phyloP scores from a whole-genome alignment of 2,888 invertebrate genomes.

The Eupelmus urozonus region DNA sequence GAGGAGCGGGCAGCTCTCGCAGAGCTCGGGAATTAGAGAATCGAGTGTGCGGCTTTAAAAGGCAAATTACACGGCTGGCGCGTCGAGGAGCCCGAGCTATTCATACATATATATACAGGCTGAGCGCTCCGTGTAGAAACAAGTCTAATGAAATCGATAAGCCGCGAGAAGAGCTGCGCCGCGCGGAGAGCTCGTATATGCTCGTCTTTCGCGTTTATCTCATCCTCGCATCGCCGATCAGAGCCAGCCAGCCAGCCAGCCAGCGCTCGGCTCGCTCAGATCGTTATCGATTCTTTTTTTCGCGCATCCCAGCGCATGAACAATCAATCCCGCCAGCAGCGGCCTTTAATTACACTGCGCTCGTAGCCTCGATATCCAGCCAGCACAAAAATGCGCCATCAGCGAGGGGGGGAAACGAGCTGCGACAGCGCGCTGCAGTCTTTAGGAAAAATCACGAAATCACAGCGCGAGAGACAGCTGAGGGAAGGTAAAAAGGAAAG shows the following conservation, averaged over 20 bases:
- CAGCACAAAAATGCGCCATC: neutral
- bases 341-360: constrained; percentile 19
- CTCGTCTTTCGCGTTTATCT: constrained; percentile 40
- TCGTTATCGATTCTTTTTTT: constrained; percentile 8
- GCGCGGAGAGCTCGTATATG: no score
- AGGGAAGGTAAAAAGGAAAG: constrained; percentile 17
- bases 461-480: neutral
- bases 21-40: neutral
- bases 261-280: neutral
- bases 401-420: neutral
- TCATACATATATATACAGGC: neutral
- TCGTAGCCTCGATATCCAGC: neutral
- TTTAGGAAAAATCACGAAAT: neutral
- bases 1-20: neutral
- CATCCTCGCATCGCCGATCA: constrained; percentile 16
- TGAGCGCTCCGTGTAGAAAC: constrained; percentile 18
- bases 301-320: neutral
- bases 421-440: no score
- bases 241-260: no score
- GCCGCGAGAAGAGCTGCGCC: neutral
- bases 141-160: constrained; percentile 52
- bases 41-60: constrained; percentile 15
- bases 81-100: neutral
- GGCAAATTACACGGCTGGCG: constrained; percentile 40
- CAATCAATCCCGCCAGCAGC: neutral